phyloP scores from a whole-genome alignment of 2,888 invertebrate genomes.

The Ophion ventricosus region DNA sequence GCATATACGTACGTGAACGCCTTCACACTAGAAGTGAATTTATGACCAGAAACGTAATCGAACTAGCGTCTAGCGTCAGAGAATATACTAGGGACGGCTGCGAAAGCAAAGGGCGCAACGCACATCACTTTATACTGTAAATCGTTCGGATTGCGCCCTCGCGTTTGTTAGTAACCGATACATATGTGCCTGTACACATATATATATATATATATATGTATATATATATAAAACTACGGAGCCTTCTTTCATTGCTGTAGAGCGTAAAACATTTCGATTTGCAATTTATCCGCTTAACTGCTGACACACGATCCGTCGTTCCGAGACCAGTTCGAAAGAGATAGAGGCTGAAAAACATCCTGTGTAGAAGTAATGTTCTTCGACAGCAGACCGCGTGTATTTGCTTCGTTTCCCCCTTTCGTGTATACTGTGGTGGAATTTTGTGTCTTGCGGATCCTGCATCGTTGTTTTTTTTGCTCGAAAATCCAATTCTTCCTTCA shows the following conservation, averaged over 20 bases:
- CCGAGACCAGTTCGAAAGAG: slow-evolving; percentile 68
- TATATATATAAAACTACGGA: slow-evolving; percentile 18
- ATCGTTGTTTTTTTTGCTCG: neutral
- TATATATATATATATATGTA: neutral
- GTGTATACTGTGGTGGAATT: slow-evolving; percentile 1
- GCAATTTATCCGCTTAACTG: slow-evolving; percentile 78
- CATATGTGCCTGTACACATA: neutral
- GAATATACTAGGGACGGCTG: neutral
- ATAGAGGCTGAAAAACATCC: slow-evolving; percentile 67
- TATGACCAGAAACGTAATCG: slow-evolving; percentile 69
- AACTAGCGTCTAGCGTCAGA: slow-evolving; percentile 68
- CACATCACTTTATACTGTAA: neutral
- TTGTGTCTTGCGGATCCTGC: neutral
- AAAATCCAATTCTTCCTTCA: too few relatives aligned
- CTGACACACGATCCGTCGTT: slow-evolving; percentile 68
- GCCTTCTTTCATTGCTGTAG: slow-evolving; percentile 75
- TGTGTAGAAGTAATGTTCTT: slow-evolving; percentile 35
- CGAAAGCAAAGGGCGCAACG: neutral
- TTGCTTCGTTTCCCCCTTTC: slow-evolving; percentile 5
- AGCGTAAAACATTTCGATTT: slow-evolving; percentile 80
- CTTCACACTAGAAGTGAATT: slow-evolving; percentile 57
- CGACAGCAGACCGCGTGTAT: slow-evolving; percentile 37
- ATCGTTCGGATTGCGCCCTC: neutral
- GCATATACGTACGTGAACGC: slow-evolving; percentile 46
- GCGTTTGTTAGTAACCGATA: neutral